These are phyloP conservation scores for Hydrochoerus hydrochaeris DNA, from an alignment of 2,113 vertebrate species.

Conservation along the genomic window DNA sequence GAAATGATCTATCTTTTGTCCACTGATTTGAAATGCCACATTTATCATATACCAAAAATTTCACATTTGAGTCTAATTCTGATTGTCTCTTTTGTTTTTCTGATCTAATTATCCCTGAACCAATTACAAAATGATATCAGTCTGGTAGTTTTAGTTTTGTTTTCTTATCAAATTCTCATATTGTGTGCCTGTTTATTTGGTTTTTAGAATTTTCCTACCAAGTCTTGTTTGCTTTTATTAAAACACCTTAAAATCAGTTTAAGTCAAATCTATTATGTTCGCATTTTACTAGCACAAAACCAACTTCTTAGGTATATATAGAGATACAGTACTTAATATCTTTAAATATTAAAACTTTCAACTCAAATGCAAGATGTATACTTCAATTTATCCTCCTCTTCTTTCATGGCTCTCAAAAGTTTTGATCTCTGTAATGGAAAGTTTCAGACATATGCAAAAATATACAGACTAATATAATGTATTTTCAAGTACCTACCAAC, in stretches of 20 bases:
- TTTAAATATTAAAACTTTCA: background rate
- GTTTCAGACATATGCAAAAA: background rate
- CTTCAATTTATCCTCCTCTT: background rate
- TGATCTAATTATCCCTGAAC: background rate
- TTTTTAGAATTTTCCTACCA: background rate
- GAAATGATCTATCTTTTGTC: background rate
- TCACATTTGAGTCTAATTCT: background rate
- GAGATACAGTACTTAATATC: background rate
- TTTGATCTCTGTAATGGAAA: background rate
- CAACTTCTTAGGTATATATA: background rate
- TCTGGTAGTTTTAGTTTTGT: background rate
- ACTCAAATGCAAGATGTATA: background rate
- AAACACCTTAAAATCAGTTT: background rate
- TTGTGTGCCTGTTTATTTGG: background rate
- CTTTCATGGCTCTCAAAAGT: background rate
- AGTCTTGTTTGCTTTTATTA: background rate
- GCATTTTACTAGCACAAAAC: background rate
- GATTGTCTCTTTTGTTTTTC: background rate
- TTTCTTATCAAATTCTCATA: background rate
- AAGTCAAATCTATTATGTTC: background rate
- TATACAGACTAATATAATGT: background rate
- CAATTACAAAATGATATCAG: background rate
- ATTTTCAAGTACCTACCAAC: background rate
- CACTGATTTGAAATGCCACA: background rate
- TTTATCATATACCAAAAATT: background rate